Evolutionary conservation across 1,140 invertebrate genomes (phyloP).

Genomic region (Tribolium castaneum): DNA sequence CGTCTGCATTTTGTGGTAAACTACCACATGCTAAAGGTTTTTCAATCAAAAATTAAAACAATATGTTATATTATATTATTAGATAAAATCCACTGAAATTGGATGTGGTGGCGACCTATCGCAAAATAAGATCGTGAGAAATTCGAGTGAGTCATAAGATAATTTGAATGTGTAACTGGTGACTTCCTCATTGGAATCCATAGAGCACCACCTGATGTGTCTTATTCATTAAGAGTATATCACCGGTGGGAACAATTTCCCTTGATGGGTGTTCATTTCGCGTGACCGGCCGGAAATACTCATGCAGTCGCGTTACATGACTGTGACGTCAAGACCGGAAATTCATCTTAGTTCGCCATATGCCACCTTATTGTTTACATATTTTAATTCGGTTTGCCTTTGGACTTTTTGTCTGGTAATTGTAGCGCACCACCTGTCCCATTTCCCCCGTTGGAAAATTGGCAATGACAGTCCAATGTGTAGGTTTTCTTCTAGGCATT

Average conservation of each 20-base stretch:
- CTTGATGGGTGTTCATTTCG: constrained; percentile 49
- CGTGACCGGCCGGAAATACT: constrained; percentile 53
- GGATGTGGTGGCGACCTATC: not conserved
- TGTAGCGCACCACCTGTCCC: not conserved
- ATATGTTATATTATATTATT: no score
- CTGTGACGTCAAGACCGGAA: constrained; percentile 47
- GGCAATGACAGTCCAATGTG: constrained; percentile 15
- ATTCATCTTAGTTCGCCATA: constrained; percentile 52
- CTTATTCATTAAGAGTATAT: constrained; percentile 55
- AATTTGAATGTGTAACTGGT: constrained; percentile 24
- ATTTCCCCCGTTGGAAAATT: not conserved
- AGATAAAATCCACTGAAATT: no score
- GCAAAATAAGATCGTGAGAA: not conserved
- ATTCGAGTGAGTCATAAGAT: not conserved
- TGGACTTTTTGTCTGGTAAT: constrained; percentile 21
- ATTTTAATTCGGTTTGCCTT: constrained; percentile 29
- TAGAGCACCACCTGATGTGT: constrained; percentile 50
- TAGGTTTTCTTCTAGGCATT: constrained; percentile 28
- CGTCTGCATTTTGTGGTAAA: not conserved
- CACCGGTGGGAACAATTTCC: constrained; percentile 50
- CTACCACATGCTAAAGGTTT: no score
- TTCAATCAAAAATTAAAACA: no score
- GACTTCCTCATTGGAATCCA: constrained; percentile 39
- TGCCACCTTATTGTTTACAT: constrained; percentile 47
- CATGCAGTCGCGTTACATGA: constrained; percentile 47